phyloP scores from a whole-genome alignment of 2,113 vertebrate species.

The Hippocampus abdominalis region DNA sequence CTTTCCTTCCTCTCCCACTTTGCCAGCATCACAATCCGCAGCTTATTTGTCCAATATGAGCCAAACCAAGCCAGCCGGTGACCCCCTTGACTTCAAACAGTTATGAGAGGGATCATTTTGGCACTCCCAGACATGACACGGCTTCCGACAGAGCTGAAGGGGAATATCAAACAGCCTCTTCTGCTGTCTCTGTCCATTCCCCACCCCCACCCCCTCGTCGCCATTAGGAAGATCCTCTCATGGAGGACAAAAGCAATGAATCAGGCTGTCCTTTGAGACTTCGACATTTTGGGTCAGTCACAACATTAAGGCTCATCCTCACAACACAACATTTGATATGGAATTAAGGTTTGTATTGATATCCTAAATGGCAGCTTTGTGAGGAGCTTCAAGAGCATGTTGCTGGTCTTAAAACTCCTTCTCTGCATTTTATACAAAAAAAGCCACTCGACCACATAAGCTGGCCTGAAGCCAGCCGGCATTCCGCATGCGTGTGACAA shows the following conservation, averaged over 20 bases:
- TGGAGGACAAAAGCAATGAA: constrained; percentile 57
- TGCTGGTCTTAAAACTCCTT: constrained; percentile 17
- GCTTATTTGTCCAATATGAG: constrained; percentile 31
- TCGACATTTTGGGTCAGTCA: background rate
- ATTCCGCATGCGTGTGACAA: constrained; percentile 32
- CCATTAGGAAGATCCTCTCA: constrained; percentile 34
- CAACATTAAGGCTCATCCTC: background rate
- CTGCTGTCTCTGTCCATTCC: constrained; percentile 22
- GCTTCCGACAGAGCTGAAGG: constrained; percentile 24
- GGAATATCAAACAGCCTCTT: constrained; percentile 60
- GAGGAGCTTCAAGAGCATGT: background rate
- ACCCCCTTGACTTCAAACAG: constrained; percentile 33
- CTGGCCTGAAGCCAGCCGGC: constrained; percentile 31
- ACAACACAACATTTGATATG: constrained; percentile 8
- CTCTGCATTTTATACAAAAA: constrained; percentile 51
- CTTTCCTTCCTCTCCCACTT: constrained; percentile 15
- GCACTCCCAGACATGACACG: constrained; percentile 34
- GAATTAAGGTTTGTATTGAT: constrained; percentile 6
- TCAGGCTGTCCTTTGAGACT: constrained; percentile 47
- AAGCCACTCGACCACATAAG: constrained; percentile 29
- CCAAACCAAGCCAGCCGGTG: constrained; percentile 24
- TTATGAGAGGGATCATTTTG: constrained; percentile 26
- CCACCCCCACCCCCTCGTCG: constrained; percentile 3
- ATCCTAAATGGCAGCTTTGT: constrained; percentile 11
- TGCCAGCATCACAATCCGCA: constrained; percentile 39